Evolutionary conservation across 2,888 invertebrate species (phyloP).

Genomic region (Limnephilus marmoratus): DNA sequence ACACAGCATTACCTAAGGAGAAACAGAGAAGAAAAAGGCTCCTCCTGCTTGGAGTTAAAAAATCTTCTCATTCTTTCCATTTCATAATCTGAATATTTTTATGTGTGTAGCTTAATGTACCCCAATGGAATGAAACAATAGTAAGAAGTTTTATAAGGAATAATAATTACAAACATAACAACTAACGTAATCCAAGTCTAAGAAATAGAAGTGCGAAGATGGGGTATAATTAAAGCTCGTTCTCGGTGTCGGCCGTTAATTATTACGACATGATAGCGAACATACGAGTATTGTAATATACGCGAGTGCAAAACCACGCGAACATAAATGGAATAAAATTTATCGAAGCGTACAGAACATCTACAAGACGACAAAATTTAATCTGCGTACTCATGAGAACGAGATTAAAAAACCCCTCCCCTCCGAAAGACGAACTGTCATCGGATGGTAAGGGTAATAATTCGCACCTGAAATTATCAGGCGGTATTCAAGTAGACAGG

Average conservation of each 20-base stretch:
- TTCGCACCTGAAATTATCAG: neutral
- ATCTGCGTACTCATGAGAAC: neutral
- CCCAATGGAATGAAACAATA: neutral
- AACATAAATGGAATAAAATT: slow-evolving; percentile 2
- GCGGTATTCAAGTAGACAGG: neutral
- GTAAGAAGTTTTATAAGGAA: neutral
- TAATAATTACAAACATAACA: neutral
- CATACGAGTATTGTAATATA: neutral
- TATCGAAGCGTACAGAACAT: neutral
- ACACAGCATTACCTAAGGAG: too few relatives aligned
- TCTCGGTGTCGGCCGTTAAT: neutral
- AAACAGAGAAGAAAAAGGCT: too few relatives aligned
- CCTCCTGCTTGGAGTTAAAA: too few relatives aligned
- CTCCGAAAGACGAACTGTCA: neutral
- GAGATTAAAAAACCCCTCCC: neutral
- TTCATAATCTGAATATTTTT: neutral
- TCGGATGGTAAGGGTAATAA: neutral
- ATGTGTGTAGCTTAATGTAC: neutral
- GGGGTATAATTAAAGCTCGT: neutral
- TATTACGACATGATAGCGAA: neutral
- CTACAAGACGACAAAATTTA: neutral
- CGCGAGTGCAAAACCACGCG: neutral
- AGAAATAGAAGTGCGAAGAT: neutral
- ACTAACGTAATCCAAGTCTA: neutral
- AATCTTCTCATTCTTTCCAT: neutral